Percentiles rank a stretch among this genome's conserved stretches.
Evolutionary conservation across 2,888 invertebrate genomes (phyloP).

Genomic region (Eucera pruinosa): DNA sequence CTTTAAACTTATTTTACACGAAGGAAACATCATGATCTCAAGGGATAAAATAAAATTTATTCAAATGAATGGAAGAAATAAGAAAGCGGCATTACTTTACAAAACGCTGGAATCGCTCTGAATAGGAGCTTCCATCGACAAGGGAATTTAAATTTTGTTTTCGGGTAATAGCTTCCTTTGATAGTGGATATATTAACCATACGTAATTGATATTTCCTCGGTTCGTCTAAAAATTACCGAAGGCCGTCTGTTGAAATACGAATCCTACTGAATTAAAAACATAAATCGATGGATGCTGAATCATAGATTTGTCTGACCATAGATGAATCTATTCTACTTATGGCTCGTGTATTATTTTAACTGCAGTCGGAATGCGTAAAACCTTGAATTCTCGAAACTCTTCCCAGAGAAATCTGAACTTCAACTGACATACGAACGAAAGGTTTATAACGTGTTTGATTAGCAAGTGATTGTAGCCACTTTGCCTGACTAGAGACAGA

Average conservation of each 20-base stretch:
- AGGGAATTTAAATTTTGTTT: neutral
- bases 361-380: too few relatives aligned
- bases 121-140: neutral
- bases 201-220: slow-evolving; percentile 19
- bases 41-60: neutral
- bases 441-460: neutral
- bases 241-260: neutral
- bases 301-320: slow-evolving; percentile 33
- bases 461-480: neutral
- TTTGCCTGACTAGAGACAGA: neutral
- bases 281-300: slow-evolving; percentile 16
- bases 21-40: neutral
- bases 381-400: too few relatives aligned
- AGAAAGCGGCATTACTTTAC: neutral
- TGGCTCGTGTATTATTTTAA: neutral
- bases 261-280: neutral
- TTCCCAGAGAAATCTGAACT: too few relatives aligned
- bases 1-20: neutral
- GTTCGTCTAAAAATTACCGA: slow-evolving; percentile 8
- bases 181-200: slow-evolving; percentile 8
- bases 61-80: neutral
- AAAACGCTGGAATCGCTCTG: neutral
- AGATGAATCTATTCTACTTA: slow-evolving; percentile 28
- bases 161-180: neutral
- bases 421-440: too few relatives aligned